Percentiles rank a stretch among this genome's conserved stretches.
phyloP scores from a whole-genome alignment of 2,797 vertebrate genomes.

The Lindbergichthys nudifrons region DNA sequence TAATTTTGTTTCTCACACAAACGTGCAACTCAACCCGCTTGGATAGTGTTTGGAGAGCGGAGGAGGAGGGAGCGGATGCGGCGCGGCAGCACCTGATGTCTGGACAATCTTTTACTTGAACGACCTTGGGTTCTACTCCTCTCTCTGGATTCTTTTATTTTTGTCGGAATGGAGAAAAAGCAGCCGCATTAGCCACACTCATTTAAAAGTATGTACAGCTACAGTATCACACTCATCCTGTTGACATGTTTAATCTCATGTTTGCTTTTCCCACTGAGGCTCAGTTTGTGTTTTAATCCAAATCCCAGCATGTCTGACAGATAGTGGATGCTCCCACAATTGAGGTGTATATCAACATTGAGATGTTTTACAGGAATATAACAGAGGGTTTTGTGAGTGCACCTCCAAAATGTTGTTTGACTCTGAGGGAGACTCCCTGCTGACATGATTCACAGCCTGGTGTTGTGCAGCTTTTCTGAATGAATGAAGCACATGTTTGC shows the following conservation, averaged over 20 bases:
- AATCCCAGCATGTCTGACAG: conserved; percentile 25
- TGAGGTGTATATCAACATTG: conserved; percentile 7
- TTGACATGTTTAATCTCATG: neutral
- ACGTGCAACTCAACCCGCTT: conserved; percentile 18
- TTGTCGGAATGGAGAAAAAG: conserved; percentile 31
- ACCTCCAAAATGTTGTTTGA: conserved; percentile 31
- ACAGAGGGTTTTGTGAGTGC: neutral
- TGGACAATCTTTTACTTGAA: conserved; percentile 47
- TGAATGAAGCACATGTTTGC: conserved; percentile 69
- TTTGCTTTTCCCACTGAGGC: conserved; percentile 1
- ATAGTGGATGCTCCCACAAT: conserved; percentile 28
- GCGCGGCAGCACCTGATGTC: conserved; percentile 34
- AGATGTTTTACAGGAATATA: neutral
- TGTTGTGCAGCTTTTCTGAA: conserved; percentile 61
- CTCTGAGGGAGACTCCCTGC: conserved; percentile 43
- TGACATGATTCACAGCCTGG: conserved; percentile 60
- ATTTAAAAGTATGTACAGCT: conserved; percentile 63
- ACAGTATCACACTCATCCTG: neutral
- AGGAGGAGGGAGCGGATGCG: neutral
- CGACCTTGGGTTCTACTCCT: conserved; percentile 60
- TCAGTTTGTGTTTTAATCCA: conserved; percentile 37
- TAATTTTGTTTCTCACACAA: conserved; percentile 1
- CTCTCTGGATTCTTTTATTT: conserved; percentile 26
- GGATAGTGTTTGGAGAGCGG: conserved; percentile 27
- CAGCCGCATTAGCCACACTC: conserved; percentile 9